Base-by-base conservation (phyloP, 2,797 vertebrate species). In the Myripristis murdjan region DNA sequence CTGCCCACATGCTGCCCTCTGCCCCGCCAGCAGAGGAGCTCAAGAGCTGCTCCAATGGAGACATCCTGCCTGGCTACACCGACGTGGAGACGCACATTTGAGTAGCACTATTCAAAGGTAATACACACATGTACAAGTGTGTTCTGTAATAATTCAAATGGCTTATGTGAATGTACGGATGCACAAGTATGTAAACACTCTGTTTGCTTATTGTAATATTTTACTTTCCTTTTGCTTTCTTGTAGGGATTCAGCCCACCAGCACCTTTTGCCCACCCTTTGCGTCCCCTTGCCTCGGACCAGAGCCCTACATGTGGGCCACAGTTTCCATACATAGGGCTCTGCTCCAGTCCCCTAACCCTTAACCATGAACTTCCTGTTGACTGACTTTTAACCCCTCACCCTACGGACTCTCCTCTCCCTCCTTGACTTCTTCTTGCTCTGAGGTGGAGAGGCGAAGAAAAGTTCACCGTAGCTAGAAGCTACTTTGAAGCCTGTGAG, bases 31-130 rank as follows among this genome's bases (percentile, higher is more conserved):
- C 57, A 0, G 85, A 14, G 47, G 87, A 84, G 59, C 44, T 82
- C 60, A 95, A 94, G 0, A 93, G 86, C 4, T 95, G 95, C 81
- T 92, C 96, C 84, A 99, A 98, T 0, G 97, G 98, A 83, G 97
- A 97, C 91, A 94, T 97, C 74, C 94, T 99, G 76, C 98, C 97
- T 0, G 97, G 98, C 69, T 96, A 95, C 68, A 96, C 97, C 0
- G 93, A 96, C 59, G 92, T 96, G 0, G 97, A 99, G 83, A 97
- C 96, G 0, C 95, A 95, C 85, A 95, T 98, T 87, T 98, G 94
- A 95, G 61, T 28, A 1, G 28, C 74, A 71, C 54, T 26, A 31
- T 77, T 74, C 60, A 89, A 90, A 94, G 94, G 93, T 94, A 63
- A 26, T 24, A 14, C 16, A 44, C n/a, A 15, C 7, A 53, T n/a